A percentile compares a stretch with the other conserved stretches of the same genome.
Conservation (phyloP, 2,797 vertebrate species). For the Masticophis lateralis region DNA sequence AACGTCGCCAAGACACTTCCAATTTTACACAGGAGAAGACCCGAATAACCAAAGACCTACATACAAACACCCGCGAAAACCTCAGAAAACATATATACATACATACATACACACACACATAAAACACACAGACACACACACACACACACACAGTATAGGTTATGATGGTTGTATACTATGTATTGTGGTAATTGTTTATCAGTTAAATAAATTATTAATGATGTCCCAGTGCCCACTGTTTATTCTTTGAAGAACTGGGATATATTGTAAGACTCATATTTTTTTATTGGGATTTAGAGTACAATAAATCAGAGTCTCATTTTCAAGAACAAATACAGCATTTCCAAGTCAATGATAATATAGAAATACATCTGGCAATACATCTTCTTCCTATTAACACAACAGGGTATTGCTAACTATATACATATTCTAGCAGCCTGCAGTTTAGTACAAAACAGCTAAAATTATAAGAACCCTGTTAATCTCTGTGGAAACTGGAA, state of each 20-base stretch:
- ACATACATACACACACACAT: too few species aligned
- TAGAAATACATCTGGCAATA: background rate
- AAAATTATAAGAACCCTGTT: background rate
- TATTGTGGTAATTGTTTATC: background rate
- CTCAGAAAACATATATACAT: too few species aligned
- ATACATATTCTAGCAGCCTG: background rate
- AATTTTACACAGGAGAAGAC: too few species aligned
- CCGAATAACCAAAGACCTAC: too few species aligned
- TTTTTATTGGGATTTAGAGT: background rate
- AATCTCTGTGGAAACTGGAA: background rate
- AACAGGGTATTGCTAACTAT: background rate
- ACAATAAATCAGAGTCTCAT: background rate
- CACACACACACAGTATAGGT: too few species aligned
- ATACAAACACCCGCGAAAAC: too few species aligned
- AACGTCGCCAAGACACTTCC: too few species aligned
- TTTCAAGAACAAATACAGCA: background rate
- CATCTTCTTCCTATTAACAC: background rate
- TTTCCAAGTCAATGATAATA: background rate
- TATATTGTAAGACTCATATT: background rate
- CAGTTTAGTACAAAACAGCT: background rate
- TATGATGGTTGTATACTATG: background rate
- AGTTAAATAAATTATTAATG: background rate
- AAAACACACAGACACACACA: too few species aligned
- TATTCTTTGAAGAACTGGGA: background rate
- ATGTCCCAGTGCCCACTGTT: background rate